Evolutionary conservation across 1,140 invertebrate genomes (phyloP).

Genomic region (Cydia strobilella): DNA sequence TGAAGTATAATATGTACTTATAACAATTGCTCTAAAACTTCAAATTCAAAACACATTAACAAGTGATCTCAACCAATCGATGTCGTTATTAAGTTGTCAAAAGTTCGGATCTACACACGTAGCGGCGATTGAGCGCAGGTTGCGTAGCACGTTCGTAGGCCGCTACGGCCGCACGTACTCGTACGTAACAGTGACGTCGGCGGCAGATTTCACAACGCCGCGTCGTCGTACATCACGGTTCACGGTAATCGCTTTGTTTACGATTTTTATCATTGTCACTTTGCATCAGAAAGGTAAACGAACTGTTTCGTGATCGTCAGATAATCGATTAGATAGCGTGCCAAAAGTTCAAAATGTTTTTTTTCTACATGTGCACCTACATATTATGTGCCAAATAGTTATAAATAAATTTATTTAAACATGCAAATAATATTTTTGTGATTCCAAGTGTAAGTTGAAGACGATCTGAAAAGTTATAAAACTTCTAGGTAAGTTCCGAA

Average conservation of each 20-base stretch:
- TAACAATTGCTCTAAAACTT: too few relatives aligned
- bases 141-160: conserved; percentile 24
- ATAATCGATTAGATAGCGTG: background rate
- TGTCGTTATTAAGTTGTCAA: background rate
- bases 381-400: background rate
- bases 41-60: background rate
- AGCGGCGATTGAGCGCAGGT: conserved; percentile 13
- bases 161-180: conserved; percentile 15
- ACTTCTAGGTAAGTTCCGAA: conserved; percentile 4
- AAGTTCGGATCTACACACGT: conserved; percentile 22
- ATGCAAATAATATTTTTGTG: background rate
- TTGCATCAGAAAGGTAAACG: conserved; percentile 30
- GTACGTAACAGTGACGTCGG: conserved; percentile 22
- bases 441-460: background rate
- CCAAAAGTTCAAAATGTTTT: background rate
- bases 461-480: background rate
- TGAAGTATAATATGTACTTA: too few relatives aligned
- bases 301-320: conserved; percentile 21
- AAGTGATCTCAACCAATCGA: background rate
- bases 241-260: conserved; percentile 30
- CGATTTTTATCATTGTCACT: conserved; percentile 31
- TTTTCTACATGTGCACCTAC: background rate
- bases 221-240: conserved; percentile 23
- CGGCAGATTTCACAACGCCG: conserved; percentile 17
- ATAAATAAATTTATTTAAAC: too few relatives aligned